Conservation (phyloP, 2,888 invertebrate genomes). For the Tetheella fluctuosa region DNA sequence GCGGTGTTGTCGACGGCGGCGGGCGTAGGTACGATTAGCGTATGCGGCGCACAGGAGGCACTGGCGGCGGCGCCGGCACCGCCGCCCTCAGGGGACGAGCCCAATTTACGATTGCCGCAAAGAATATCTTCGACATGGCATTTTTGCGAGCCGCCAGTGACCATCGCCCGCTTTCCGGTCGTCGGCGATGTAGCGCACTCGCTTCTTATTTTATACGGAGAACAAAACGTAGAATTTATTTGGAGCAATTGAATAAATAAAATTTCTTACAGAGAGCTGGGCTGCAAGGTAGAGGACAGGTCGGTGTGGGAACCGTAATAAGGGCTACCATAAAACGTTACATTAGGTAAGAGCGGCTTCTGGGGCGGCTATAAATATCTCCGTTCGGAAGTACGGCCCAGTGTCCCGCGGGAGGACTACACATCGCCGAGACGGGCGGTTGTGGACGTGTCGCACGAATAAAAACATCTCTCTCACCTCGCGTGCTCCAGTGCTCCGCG, state of each 20-base stretch:
- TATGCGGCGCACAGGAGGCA: constrained; percentile 63
- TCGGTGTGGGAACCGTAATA: constrained; percentile 77
- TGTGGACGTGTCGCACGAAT: constrained; percentile 80
- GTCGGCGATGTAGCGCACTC: constrained; percentile 30
- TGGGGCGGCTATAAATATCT: constrained; percentile 83
- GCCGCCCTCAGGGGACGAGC: constrained; percentile 50
- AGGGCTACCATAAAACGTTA: constrained; percentile 83
- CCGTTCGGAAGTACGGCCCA: constrained; percentile 81
- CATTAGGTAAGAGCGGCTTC: constrained; percentile 83
- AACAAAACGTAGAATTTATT: constrained; percentile 48
- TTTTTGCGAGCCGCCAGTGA: constrained; percentile 70
- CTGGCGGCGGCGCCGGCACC: constrained; percentile 41
- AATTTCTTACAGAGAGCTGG: constrained; percentile 50
- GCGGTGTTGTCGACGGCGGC: constrained; percentile 43
- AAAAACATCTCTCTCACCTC: constrained; percentile 76
- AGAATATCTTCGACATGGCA: constrained; percentile 75
- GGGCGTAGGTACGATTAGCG: constrained; percentile 68
- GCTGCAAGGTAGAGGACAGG: constrained; percentile 58
- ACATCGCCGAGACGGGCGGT: constrained; percentile 68
- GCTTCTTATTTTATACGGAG: constrained; percentile 40
- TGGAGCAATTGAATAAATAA: constrained; percentile 65
- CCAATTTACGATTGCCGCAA: constrained; percentile 81
- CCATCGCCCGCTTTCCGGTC: constrained; percentile 43
- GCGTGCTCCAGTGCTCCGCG: constrained; percentile 51
- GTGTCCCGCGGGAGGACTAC: constrained; percentile 77